Percentiles rank a stretch among this genome's conserved stretches.
Conservation (phyloP, 2,888 invertebrate species). For the Ceriagrion tenellum region DNA sequence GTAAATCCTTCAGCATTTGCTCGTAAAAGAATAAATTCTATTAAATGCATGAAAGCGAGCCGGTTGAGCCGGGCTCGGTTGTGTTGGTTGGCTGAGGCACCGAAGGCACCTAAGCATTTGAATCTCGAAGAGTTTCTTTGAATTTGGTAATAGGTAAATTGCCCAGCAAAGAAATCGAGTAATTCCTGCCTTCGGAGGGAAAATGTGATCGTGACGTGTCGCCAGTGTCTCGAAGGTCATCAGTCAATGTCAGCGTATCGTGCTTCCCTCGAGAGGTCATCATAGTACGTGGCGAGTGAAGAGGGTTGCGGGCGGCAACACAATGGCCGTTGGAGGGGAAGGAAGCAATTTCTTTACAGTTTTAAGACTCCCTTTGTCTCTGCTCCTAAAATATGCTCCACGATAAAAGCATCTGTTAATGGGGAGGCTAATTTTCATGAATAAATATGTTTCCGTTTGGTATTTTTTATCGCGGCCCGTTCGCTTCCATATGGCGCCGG, state of each 20-base stretch:
- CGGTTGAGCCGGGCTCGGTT: no score
- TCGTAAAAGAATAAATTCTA: no score
- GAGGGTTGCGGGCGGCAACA: not conserved
- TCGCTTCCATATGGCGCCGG: not conserved
- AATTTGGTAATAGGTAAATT: no score
- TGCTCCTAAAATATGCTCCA: conserved; percentile 10
- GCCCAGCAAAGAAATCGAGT: no score
- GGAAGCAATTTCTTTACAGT: not conserved
- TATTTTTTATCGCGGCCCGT: not conserved
- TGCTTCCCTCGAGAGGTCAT: not conserved
- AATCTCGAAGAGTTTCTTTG: no score
- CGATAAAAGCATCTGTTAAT: conserved; percentile 12
- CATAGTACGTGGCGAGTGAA: no score
- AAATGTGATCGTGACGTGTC: not conserved
- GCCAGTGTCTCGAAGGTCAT: conserved; percentile 14
- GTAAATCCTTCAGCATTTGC: no score
- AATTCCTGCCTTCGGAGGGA: no score
- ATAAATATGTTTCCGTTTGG: conserved; percentile 50
- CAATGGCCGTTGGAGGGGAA: not conserved
- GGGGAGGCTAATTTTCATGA: conserved; percentile 10
- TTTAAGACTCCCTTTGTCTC: conserved; percentile 17
- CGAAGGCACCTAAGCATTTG: no score
- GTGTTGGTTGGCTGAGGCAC: no score
- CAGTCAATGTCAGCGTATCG: conserved; percentile 53
- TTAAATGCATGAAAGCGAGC: no score